Evolutionary conservation across 2,113 vertebrate species (phyloP), one percentile per base, ranked within the genome.

Genomic region (Stegastes partitus): DNA sequence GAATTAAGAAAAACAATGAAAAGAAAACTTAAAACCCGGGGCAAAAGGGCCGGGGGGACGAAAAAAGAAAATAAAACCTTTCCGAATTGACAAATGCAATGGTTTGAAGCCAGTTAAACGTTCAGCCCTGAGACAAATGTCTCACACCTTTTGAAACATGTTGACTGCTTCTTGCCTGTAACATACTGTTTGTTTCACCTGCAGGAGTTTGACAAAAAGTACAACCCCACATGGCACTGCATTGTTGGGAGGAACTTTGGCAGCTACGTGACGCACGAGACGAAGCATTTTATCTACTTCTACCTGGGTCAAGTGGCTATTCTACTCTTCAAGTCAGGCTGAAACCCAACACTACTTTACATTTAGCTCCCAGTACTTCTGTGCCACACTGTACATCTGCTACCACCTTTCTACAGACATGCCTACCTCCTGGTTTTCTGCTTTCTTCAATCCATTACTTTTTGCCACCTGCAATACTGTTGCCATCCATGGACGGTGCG

Each of bases 201-300:
- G 77, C 90, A 99, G 98, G 98, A 99, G 94, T 99, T 99, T 93
- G 98, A 99, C 95, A 99, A 99, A 95, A 99, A 99, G 95, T 99
- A 99, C 93, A 99, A 99, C 90, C 98, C 98, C 85, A 99, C 98
- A 82, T 99, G 98, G 98, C 98, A 99, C 84, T 99, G 98, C 95
- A 98, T 99, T 55, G 98, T 99, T 89, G 98, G 98, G 92, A 96
- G 98, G 92, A 99, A 99, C 95, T 99, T 99, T 92, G 98, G 97
- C 93, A 99, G 98, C 95, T 99, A 99, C 45, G 97, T 99, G 94
- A 99, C 97, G 73, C 98, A 99, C 0, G 98, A 99, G 95, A 99
- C 98, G 22, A 99, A 99, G 95, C 98, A 99, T 92, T 99, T 99
- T 95, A 99, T 99, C 93, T 99, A 99, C 94, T 99, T 99, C 95